phyloP scores from a whole-genome alignment of 2,113 vertebrate genomes.

The Pan troglodytes region DNA sequence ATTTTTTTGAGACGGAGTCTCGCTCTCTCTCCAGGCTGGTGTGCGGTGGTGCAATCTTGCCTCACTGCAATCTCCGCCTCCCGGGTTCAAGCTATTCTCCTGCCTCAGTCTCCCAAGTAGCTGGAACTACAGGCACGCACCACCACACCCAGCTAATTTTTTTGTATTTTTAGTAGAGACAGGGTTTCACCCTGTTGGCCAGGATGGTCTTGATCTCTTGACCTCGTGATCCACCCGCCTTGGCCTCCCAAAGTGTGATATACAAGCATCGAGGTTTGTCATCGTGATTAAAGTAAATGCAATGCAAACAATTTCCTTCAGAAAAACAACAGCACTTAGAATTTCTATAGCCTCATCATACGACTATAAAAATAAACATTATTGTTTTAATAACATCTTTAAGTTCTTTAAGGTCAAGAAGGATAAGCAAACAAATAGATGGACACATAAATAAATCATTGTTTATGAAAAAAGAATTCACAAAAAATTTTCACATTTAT shows the following conservation, averaged over 20 bases:
- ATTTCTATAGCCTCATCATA: conserved; percentile 23
- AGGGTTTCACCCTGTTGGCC: no score
- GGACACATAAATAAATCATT: conserved; percentile 40
- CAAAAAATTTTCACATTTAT: conserved; percentile 19
- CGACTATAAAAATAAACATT: background rate
- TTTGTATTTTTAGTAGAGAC: no score
- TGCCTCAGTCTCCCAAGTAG: no score
- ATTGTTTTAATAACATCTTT: conserved; percentile 35
- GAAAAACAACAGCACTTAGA: conserved; percentile 6
- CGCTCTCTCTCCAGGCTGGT: no score
- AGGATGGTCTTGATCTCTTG: no score
- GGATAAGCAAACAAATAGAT: conserved; percentile 28
- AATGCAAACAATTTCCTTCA: conserved; percentile 33
- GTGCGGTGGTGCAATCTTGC: accelerated
- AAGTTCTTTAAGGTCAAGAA: conserved; percentile 23
- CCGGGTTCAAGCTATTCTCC: no score
- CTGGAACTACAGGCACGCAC: no score
- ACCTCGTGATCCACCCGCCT: no score
- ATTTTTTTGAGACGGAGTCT: no score
- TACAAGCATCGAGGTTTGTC: background rate
- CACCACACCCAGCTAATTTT: no score
- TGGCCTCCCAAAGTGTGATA: background rate
- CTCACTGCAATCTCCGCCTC: no score
- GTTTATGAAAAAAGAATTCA: conserved; percentile 14
- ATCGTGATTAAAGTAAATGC: background rate